Percentiles rank a stretch among this genome's conserved stretches.
Evolutionary conservation across 2,888 invertebrate genomes (phyloP).

Genomic region (Rhogogaster chlorosoma): DNA sequence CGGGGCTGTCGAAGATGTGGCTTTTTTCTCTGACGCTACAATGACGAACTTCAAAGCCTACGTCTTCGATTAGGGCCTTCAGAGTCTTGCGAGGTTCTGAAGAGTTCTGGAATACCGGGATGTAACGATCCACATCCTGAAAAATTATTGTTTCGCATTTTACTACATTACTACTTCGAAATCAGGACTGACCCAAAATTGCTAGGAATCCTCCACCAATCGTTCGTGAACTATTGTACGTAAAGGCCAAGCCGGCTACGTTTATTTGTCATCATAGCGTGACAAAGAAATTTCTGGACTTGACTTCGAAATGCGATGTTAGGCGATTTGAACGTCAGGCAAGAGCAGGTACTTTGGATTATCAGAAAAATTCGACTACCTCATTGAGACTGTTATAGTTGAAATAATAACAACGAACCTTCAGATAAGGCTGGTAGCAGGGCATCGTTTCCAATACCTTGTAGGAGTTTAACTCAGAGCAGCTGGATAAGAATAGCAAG

Average conservation of each 20-base stretch:
- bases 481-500: conserved; percentile 84
- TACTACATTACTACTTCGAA: not conserved
- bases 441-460: conserved; percentile 80
- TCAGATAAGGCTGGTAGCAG: conserved; percentile 84
- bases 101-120: conserved; percentile 85
- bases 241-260: not conserved
- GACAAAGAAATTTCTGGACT: not conserved
- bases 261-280: not conserved
- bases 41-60: conserved; percentile 82
- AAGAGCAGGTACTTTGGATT: not conserved
- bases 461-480: conserved; percentile 86
- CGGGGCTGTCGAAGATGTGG: conserved; percentile 77
- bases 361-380: not conserved
- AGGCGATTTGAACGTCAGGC: not conserved
- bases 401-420: conserved; percentile 69
- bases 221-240: not conserved
- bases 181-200: not conserved
- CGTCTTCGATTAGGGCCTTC: conserved; percentile 79
- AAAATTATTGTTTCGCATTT: conserved; percentile 27
- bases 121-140: conserved; percentile 82
- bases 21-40: conserved; percentile 82
- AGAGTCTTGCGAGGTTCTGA: conserved; percentile 81
- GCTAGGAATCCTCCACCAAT: not conserved
- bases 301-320: not conserved
- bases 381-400: not conserved